Evolutionary conservation across 2,113 vertebrate genomes (phyloP), one percentile per base, ranked within the genome.

Genomic region (Verasper variegatus): DNA sequence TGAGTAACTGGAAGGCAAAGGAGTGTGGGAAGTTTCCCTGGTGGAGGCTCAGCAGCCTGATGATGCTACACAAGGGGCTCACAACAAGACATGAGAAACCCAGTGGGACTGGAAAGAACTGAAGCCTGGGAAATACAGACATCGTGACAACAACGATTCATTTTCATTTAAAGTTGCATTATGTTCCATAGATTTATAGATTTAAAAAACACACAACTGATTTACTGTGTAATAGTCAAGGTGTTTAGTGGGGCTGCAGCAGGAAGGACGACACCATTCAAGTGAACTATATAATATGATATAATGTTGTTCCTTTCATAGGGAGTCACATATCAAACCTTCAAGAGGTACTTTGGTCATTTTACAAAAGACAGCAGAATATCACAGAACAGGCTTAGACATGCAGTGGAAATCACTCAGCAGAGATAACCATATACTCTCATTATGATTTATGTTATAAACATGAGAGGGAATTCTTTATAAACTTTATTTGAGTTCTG

Each of bases 21-120:
- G 57, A 69, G 51, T 18, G 9, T 70, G 72, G 51, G 63, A 68
- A 12, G 4, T 68, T 62, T 84, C 82, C 69, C 82, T 80, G 72
- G 61, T 52, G 58, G 37, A 60, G 64, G 21, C 40, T 81, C 70
- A 24, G 62, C 23, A 26, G 35, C 8, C 24, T 45, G 71, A 37
- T 74, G 76, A 67, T 76, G 64, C 15, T 59, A 51, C 72, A 71
- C 65, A 55, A 54, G 52, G 61, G 76, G 56, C 14, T 45, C 15
- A 37, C 5, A 47, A 2, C 56, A 65, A 58, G 24, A 58, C 55
- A 59, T 37, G 56, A 74, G 70, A 63, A 75, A 47, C 45, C 3
- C 13, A 27, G 20, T 35, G 55, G 64, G 57, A 60, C 3, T 13
- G 57, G 27, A 26, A 37, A 15, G n/a, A 5, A 49, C 21, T 52